Evolutionary conservation across 35 echinoderm and acorn worm genomes (phyloP), one percentile per base, ranked within the genome.

Genomic region (Antedon bifida): DNA sequence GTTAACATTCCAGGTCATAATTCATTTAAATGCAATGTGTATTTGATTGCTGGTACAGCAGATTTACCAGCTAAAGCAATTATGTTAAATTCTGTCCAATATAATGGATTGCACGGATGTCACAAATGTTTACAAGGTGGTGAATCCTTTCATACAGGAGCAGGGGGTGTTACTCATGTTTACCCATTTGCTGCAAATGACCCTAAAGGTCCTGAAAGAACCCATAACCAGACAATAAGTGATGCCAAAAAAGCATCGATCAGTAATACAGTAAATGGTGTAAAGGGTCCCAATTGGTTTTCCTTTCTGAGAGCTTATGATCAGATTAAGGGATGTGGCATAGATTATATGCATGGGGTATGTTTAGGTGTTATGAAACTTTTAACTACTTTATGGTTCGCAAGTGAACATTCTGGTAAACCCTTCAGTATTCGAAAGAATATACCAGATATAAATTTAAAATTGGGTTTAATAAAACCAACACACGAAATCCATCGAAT

Each of bases 291-390:
- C 28, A 55, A 0, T 36, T 87, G 30, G 45, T 29, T 86, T 11
- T 17, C 28, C 10, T 1, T 39, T 30, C 23, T 75, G 14, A 31
- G 36, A 33, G 29, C 26, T 12, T 78, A 78, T 80, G 39, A 87
- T 51, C 39, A 81, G 34, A 55, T 81, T 0, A 31, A 34, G 5
- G 86, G 86, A 0, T 81, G 77, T 34, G 78, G 26, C 0, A 74
- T 87, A 81, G 86, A 87, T 36, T 87, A 87, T 33, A 82, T 82
- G 78, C 78, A 87, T 74, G 29, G 76, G 9, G 55, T 87, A 10
- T 35, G 81, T 14, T 2, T 81, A 33, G 86, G 86, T 13, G 17
- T 82, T 17, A 31, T 82, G 31, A 74, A 36, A 33, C 46, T 28
- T 16, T 36, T 87, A 21, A n/a, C 74, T 31, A 13, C 16, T 1